Base-by-base conservation (phyloP, 2,113 vertebrate species). In the Manacus vitellinus region DNA sequence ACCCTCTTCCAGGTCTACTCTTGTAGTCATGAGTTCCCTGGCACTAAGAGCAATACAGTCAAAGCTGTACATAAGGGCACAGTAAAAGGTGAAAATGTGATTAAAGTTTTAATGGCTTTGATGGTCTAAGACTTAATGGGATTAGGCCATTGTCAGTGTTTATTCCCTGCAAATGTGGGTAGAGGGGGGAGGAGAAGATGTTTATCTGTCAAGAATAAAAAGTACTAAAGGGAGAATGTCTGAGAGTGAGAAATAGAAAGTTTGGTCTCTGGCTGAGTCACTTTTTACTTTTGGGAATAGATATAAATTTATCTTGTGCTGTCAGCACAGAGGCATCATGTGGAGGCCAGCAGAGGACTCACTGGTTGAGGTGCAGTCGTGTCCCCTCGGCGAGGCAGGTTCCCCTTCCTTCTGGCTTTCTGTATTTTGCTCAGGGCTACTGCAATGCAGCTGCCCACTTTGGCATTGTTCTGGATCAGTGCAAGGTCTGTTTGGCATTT, bases 401-500 rank as follows among this genome's bases (percentile, higher is more conserved):
- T 89, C 18, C 56, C 11, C 31, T 93, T 89, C 51, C 79, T 92
- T 37, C 44, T 94, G 84, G 63, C 93, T 52, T 91, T 96, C n/a
- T 55, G 96, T 33, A 96, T 95, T 68, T 97, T 97, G 73, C 97
- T 98, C 72, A 99, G 97, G 20, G 98, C 98, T 31, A 98, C 98
- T 22, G 99, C 98, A 91, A 99, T 99, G 77, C 98, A 97, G 89
- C 98, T 98, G 93, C 99, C 99, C 89, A 99, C 98, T 88, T 87
- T 98, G 55, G 99, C 99, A 8, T 99, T 99, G 95, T 99, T 99
- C 87, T 97, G 98, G 95, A 99, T 99, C 43, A 99, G 97, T 84
- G 98, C 98, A 71, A 99, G 98, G 85, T 99, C 99, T 99, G 83
- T 71, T 72, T 63, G 52, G 41, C 8, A 22, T 82, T 72, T 93